Evolutionary conservation across 2,113 vertebrate genomes (phyloP).

Genomic region (Salvator merianae): DNA sequence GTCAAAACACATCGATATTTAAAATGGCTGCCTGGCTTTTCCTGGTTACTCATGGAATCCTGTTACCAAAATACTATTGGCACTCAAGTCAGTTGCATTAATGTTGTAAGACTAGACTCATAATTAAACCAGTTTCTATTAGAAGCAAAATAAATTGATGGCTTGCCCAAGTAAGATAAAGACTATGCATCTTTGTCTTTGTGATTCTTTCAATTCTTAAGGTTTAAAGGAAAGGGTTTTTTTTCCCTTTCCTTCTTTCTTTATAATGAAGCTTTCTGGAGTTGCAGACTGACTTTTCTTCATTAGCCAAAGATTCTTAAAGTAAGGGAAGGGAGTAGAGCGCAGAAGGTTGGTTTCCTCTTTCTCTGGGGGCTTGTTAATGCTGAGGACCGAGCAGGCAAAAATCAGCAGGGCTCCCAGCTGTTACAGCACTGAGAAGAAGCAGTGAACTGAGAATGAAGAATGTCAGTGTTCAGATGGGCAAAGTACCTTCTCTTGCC

Average conservation of each 20-base stretch:
- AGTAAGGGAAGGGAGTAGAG: neutral
- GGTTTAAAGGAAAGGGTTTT: too few species aligned
- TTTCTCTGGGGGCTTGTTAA: conserved; percentile 5
- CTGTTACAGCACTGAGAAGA: conserved; percentile 4
- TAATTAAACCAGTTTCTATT: too few species aligned
- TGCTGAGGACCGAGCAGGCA: conserved; percentile 2
- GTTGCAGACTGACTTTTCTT: neutral
- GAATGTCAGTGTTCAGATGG: neutral
- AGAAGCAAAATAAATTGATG: too few species aligned
- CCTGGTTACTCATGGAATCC: neutral
- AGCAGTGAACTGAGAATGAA: neutral
- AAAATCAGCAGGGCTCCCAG: neutral
- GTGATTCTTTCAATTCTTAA: neutral
- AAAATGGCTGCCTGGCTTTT: neutral
- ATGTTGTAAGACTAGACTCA: neutral
- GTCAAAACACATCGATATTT: neutral
- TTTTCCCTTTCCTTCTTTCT: neutral
- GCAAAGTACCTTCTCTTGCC: neutral
- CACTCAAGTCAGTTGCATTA: neutral
- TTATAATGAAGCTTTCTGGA: neutral
- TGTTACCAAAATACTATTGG: neutral
- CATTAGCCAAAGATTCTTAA: neutral
- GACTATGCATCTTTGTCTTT: neutral
- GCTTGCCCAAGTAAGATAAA: neutral
- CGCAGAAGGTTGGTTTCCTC: neutral